phyloP scores from a whole-genome alignment of 2,797 vertebrate genomes.

The Iguana delicatissima region DNA sequence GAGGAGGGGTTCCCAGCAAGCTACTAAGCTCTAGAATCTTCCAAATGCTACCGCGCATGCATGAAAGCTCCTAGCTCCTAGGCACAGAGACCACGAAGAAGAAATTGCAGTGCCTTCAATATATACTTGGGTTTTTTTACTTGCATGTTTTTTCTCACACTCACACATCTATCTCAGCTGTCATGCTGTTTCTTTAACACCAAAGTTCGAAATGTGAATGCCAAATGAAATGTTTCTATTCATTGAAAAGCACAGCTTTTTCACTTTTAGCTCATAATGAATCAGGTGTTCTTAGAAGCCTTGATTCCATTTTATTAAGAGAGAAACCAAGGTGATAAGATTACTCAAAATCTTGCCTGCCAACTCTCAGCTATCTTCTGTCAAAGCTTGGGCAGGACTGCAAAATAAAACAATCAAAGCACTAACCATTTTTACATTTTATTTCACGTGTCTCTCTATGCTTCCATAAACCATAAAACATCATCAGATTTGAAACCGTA shows the following conservation, averaged over 20 bases:
- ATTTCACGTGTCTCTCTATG: constrained; percentile 48
- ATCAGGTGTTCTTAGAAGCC: constrained; percentile 21
- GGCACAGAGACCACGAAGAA: no score
- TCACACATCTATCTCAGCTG: not conserved
- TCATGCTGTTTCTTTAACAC: not conserved
- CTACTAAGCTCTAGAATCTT: no score
- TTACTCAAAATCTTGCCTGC: not conserved
- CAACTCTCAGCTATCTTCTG: constrained; percentile 1
- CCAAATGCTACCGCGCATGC: no score
- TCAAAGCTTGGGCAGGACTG: not conserved
- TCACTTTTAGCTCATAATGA: not conserved
- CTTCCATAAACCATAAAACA: constrained; percentile 67
- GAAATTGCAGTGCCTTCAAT: not conserved
- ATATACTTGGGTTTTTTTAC: not conserved
- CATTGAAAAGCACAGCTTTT: not conserved
- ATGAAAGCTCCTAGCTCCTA: no score
- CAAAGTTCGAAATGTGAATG: not conserved
- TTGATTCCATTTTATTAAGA: not conserved
- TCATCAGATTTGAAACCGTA: constrained; percentile 56
- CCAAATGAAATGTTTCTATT: not conserved
- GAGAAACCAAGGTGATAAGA: not conserved
- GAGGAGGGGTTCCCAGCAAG: no score
- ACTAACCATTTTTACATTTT: constrained; percentile 57
- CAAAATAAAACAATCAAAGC: constrained; percentile 18
- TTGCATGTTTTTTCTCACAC: not conserved